Conservation (phyloP, 1,140 invertebrate species). For the Drosophila kurseongensis region DNA sequence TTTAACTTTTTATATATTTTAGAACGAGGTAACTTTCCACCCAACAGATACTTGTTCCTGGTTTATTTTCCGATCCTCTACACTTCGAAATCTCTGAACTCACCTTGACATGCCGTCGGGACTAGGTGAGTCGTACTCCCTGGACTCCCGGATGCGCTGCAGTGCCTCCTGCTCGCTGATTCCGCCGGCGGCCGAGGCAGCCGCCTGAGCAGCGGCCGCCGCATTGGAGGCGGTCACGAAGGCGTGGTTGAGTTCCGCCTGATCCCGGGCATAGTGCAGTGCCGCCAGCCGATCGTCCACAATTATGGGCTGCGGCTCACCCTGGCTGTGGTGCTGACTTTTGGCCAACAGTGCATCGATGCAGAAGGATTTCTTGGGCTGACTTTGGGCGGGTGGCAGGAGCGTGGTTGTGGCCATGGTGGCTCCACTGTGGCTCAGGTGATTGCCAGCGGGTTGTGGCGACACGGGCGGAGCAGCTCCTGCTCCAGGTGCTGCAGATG, state of each 20-base stretch:
- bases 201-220: slow-evolving; percentile 60
- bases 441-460: slow-evolving; percentile 21
- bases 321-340: slow-evolving; percentile 53
- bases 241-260: slow-evolving; percentile 68
- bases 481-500: slow-evolving; percentile 5
- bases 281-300: slow-evolving; percentile 71
- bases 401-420: slow-evolving; percentile 38
- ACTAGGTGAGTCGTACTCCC: slow-evolving; percentile 81
- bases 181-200: slow-evolving; percentile 58
- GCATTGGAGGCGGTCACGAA: slow-evolving; percentile 74
- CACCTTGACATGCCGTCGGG: slow-evolving; percentile 84
- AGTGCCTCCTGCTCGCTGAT: slow-evolving; percentile 81
- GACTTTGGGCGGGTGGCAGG: slow-evolving; percentile 59
- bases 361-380: slow-evolving; percentile 87
- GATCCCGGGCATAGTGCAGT: slow-evolving; percentile 74
- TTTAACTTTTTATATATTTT: too few relatives aligned
- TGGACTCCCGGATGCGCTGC: slow-evolving; percentile 77
- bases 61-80: neutral
- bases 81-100: neutral
- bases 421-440: slow-evolving; percentile 35
- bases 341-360: slow-evolving; percentile 88
- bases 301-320: slow-evolving; percentile 42
- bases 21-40: too few relatives aligned
- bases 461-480: slow-evolving; percentile 19
- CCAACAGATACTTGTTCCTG: neutral